phyloP scores from a whole-genome alignment of 2,797 vertebrate species.

The Hybognathus amarus region DNA sequence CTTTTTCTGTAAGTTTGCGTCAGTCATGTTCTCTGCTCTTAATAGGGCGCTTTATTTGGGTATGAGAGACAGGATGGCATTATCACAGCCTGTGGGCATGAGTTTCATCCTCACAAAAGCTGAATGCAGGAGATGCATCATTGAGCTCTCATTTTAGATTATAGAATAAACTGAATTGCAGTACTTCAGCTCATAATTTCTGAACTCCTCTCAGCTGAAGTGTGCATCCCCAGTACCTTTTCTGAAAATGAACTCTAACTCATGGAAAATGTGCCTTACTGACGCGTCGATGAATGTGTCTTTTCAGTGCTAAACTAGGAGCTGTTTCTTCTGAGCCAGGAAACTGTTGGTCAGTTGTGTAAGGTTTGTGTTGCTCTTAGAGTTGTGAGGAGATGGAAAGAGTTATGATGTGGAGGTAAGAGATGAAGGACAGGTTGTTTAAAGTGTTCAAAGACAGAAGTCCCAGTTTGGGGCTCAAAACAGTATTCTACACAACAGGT shows the following conservation, averaged over 20 bases:
- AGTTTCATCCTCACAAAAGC: constrained; percentile 13
- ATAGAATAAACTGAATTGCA: constrained; percentile 8
- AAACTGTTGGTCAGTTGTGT: constrained; percentile 49
- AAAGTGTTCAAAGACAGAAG: constrained; percentile 42
- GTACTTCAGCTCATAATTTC: not conserved
- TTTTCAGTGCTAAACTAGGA: constrained; percentile 52
- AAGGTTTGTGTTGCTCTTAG: constrained; percentile 42
- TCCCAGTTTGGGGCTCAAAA: constrained; percentile 8
- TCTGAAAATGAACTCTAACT: constrained; percentile 18
- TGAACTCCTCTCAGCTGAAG: not conserved
- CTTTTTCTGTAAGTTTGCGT: constrained; percentile 33
- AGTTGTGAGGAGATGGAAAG: constrained; percentile 22
- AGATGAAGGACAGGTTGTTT: constrained; percentile 36
- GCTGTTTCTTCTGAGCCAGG: constrained; percentile 53
- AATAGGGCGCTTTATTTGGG: constrained; percentile 21
- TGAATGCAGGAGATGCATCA: constrained; percentile 22
- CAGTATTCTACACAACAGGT: not conserved
- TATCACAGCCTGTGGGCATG: constrained; percentile 34
- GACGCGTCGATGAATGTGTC: constrained; percentile 26
- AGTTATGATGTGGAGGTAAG: constrained; percentile 44
- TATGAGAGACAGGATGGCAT: constrained; percentile 7
- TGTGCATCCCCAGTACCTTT: constrained; percentile 11
- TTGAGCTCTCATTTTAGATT: constrained; percentile 14
- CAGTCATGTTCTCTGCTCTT: constrained; percentile 21
- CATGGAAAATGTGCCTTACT: constrained; percentile 42